Base-by-base conservation (phyloP, 2,888 invertebrate species). In the Heteromyza rotundicornis region DNA sequence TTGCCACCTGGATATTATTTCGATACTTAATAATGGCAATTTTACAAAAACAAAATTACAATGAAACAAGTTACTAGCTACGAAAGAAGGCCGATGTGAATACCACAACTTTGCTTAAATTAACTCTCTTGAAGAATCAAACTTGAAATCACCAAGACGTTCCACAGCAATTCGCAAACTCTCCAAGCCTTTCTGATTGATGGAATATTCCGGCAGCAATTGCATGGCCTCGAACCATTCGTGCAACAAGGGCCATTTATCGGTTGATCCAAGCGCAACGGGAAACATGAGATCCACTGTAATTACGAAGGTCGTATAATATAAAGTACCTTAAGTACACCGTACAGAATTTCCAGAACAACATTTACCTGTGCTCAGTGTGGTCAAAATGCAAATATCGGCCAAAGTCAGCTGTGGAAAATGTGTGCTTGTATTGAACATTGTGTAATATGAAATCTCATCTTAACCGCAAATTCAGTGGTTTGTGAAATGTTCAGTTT, bases 241-340 rank as follows among this genome's bases (percentile, higher is more conserved):
- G 17, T 65, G 62, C 53, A 83, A 59, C 36, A 71, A 77, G 19
- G 84, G 84, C 78, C 80, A 85, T 59, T 79, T 76, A 40, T 74
- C 72, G 10, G 70, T 59, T 7, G 51, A 27, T n/a, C 76, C 73
- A 36, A 56, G 62, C 2, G 75, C 76, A 51, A 85, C 71, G 14
- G 84, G 84, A 71, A 85, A 83, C 70, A 85, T 73, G 62, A 84
- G 75, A 76, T 82, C 75, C 32, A 81, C 75, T n/a, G n/a, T n/a
- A n/a, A n/a, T n/a, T n/a, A n/a, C n/a, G n/a, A n/a, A n/a, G n/a
- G n/a, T n/a, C n/a, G n/a, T n/a, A n/a, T n/a, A n/a, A n/a, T n/a
- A n/a, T n/a, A n/a, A n/a, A n/a, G n/a, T n/a, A n/a, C n/a, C n/a
- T n/a, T n/a, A n/a, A n/a, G n/a, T n/a, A n/a, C n/a, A n/a, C n/a